Evolutionary conservation across 1,140 invertebrate species (phyloP), one percentile per base, ranked within the genome.

Genomic region (Probaryconus sp.): DNA sequence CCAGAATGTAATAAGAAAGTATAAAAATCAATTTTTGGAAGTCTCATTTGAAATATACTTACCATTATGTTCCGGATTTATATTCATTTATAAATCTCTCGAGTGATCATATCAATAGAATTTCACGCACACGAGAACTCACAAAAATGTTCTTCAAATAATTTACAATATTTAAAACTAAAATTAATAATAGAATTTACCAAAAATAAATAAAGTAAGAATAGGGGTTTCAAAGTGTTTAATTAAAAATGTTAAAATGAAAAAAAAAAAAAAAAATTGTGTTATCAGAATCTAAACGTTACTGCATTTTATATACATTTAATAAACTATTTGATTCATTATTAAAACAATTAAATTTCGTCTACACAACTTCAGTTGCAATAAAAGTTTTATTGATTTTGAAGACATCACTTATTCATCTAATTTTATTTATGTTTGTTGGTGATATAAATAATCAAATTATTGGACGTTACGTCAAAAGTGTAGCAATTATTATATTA

Each of bases 391-490:
- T 26, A 43, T 43, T 14, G 53, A 64, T 53, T 64, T 64, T 45
- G 48, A 53, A 53, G 37, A 37, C 56, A 13, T 48, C 42, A 43
- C 38, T 64, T 64, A 63, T 30, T 30, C 21, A 43, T 64, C 47
- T 64, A 64, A 18, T 53, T 53, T 5, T 48, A 37, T 9, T 61
- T 61, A 60, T 58, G 2, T 35, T 26, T 61, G 24, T 40, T 61
- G 11, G 24, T 40, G 31, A 63, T 63, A 63, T 63, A 63, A 63
- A 53, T 14, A 24, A 50, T 58, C 11, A n/a, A 28, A 9, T 56
- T 47, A 56, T 37, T 38, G 26, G 33, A 60, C 65, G 30, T 67
- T 67, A 42, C 43, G 17, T 67, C 42, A 67, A 42, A 55, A 67
- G 4, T 56, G 43, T 40, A 56, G 51, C 42, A 48, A 26, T 55